phyloP scores from a whole-genome alignment of 2,888 invertebrate species.

The Fragum fragum region DNA sequence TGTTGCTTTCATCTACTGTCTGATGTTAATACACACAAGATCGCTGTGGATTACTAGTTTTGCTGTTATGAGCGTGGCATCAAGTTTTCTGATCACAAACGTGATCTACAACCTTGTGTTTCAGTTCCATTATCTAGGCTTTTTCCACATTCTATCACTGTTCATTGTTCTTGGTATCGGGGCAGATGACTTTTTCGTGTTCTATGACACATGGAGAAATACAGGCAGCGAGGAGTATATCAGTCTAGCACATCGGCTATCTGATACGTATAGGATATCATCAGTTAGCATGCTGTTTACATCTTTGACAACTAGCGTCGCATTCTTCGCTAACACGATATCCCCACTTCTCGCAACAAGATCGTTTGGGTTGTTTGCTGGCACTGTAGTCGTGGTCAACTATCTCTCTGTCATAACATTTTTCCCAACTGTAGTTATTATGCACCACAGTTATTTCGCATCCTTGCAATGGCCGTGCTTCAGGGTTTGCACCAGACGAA shows the following conservation, averaged over 20 bases:
- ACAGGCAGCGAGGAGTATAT: slow-evolving; percentile 62
- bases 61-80: slow-evolving; percentile 73
- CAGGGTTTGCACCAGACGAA: not conserved
- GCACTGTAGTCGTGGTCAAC: slow-evolving; percentile 75
- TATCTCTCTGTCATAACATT: slow-evolving; percentile 77
- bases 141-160: slow-evolving; percentile 75
- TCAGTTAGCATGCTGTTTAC: slow-evolving; percentile 76
- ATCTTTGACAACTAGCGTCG: slow-evolving; percentile 75
- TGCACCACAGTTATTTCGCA: slow-evolving; percentile 72
- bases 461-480: slow-evolving; percentile 65
- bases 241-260: slow-evolving; percentile 70
- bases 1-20: slow-evolving; percentile 72
- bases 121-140: slow-evolving; percentile 74
- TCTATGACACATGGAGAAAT: slow-evolving; percentile 68
- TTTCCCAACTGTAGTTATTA: slow-evolving; percentile 72
- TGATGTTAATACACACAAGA: slow-evolving; percentile 73
- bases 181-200: slow-evolving; percentile 64
- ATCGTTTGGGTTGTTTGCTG: slow-evolving; percentile 81
- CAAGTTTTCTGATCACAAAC: slow-evolving; percentile 76
- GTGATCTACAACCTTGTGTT: slow-evolving; percentile 73
- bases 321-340: slow-evolving; percentile 76
- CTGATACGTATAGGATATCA: slow-evolving; percentile 73
- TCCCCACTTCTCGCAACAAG: slow-evolving; percentile 78
- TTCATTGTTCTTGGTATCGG: slow-evolving; percentile 79
- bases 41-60: slow-evolving; percentile 74